These are phyloP conservation scores for Microctonus hyperodae DNA, from an alignment of 2,888 invertebrate species.

Conservation along the genomic window DNA sequence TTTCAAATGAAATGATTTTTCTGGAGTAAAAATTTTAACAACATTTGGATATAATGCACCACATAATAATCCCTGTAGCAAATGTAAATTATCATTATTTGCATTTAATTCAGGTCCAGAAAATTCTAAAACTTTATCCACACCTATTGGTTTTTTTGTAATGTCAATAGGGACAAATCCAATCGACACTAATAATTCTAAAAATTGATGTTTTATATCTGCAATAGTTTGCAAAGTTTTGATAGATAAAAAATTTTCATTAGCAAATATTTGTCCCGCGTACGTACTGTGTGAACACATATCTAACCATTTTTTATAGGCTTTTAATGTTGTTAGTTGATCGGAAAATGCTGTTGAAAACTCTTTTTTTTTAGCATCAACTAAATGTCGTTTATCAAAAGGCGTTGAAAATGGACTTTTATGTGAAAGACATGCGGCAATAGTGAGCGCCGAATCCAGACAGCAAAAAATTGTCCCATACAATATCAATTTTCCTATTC, in stretches of 20 bases:
- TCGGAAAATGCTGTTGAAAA: conserved; percentile 86
- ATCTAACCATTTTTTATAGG: conserved; percentile 87
- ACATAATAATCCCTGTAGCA: conserved; percentile 85
- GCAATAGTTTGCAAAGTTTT: conserved; percentile 84
- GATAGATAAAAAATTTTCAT: conserved; percentile 82
- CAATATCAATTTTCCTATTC: conserved; percentile 91
- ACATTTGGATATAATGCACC: conserved; percentile 94
- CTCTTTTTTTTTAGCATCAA: conserved; percentile 75
- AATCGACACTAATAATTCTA: conserved; percentile 78
- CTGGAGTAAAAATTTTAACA: conserved; percentile 82
- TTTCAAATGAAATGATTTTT: conserved; percentile 77
- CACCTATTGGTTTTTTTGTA: conserved; percentile 65
- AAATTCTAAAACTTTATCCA: conserved; percentile 72
- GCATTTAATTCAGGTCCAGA: conserved; percentile 75
- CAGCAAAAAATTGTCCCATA: conserved; percentile 93
- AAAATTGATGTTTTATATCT: conserved; percentile 84
- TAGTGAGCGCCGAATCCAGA: conserved; percentile 89
- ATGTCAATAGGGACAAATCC: conserved; percentile 79
- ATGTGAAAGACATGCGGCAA: conserved; percentile 83
- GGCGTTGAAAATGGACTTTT: conserved; percentile 82
- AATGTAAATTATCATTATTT: conserved; percentile 76
- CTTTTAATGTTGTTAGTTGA: conserved; percentile 85
- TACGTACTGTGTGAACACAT: conserved; percentile 70
- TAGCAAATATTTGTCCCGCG: conserved; percentile 81
- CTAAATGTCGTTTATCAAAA: conserved; percentile 75